A percentile compares a stretch with the other conserved stretches of the same genome.
phyloP scores from a whole-genome alignment of 1,140 invertebrate species.

The Euura saliciscinereae region DNA sequence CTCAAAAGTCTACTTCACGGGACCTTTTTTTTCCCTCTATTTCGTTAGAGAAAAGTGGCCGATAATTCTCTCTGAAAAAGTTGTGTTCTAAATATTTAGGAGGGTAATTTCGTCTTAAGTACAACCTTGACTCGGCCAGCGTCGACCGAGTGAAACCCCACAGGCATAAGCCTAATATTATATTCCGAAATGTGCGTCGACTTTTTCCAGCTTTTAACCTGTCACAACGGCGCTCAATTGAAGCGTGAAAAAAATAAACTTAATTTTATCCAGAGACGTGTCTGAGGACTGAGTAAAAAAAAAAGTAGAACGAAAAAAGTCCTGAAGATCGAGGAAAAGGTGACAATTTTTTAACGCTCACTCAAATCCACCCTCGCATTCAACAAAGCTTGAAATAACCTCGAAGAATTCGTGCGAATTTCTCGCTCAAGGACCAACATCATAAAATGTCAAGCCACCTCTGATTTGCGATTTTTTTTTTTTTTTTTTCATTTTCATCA shows the following conservation, averaged over 20 bases:
- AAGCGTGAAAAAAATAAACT: background rate
- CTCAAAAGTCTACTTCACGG: background rate
- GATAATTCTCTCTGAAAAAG: no score
- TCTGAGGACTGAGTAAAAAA: background rate
- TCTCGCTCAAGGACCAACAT: no score
- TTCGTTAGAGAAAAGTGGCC: background rate
- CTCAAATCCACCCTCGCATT: no score
- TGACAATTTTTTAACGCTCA: background rate
- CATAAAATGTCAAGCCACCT: no score
- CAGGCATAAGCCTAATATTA: background rate
- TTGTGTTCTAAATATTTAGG: background rate
- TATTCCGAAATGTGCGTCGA: background rate
- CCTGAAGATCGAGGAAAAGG: background rate
- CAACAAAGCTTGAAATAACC: no score
- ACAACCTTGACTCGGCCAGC: background rate
- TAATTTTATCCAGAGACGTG: conserved; percentile 1
- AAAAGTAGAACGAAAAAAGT: no score
- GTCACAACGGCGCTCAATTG: background rate
- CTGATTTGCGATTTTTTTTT: no score
- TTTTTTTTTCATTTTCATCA: no score
- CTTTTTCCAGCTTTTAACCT: background rate
- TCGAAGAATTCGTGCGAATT: no score
- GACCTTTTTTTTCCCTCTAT: background rate
- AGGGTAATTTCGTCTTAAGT: background rate
- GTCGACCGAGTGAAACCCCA: background rate